Evolutionary conservation across 1,140 invertebrate species (phyloP).

Genomic region (Atta cephalotes): DNA sequence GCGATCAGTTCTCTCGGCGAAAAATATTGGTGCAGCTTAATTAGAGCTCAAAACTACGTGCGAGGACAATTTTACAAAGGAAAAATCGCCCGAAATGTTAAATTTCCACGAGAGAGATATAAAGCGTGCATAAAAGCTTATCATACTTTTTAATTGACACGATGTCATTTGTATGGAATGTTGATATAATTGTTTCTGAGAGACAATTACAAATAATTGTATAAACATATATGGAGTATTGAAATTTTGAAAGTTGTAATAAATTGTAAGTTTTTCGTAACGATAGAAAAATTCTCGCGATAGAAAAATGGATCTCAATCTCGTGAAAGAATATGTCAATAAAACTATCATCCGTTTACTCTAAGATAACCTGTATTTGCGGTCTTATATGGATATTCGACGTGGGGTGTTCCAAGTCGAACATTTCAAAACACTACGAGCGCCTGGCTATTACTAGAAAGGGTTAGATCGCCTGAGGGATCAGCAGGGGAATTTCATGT

Average conservation of each 20-base stretch:
- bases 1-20: conserved; percentile 27
- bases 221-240: neutral
- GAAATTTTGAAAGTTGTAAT: neutral
- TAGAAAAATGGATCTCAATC: neutral
- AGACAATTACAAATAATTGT: neutral
- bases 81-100: neutral
- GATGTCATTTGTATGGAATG: neutral
- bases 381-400: conserved; percentile 42
- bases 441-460: conserved; percentile 42
- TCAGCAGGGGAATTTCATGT: conserved; percentile 67
- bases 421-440: conserved; percentile 53
- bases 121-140: neutral
- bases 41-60: conserved; percentile 13
- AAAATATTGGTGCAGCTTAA: conserved; percentile 50
- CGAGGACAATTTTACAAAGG: neutral
- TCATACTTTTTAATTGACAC: neutral
- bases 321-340: conserved; percentile 4
- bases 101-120: neutral
- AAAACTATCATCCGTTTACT: conserved; percentile 30
- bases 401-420: conserved; percentile 1
- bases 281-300: neutral
- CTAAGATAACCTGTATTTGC: neutral
- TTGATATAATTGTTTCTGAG: neutral
- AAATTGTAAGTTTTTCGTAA: neutral
- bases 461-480: conserved; percentile 47